Base-by-base conservation (phyloP, 2,113 vertebrate species). In the Scalopus aquaticus region DNA sequence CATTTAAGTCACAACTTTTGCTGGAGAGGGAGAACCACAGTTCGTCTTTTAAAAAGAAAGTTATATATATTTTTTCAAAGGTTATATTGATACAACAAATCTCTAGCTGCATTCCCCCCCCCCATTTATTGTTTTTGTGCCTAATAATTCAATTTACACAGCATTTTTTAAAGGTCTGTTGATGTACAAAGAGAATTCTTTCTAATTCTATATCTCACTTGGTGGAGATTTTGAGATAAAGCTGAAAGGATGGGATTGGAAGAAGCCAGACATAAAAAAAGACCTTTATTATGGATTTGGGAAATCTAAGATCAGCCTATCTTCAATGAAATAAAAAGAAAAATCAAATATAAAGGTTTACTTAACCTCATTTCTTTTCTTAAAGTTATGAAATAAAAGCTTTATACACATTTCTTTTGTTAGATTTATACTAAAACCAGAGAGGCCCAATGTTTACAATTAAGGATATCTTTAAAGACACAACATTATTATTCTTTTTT, bases 351-450 rank as follows among this genome's bases (percentile, higher is more conserved):
- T 13, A 89, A 92, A 49, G 62, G 15, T 49, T 78, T 84, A 74
- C 26, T 90, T 88, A 6, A 19, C 37, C n/a, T 62, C 22, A 88
- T 83, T 88, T 84, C 2, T 89, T 65, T 58, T 60, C 9, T 77
- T 76, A 81, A 60, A 67, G 28, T n/a, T 76, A 81, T 81, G 22
- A 74, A 49, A 60, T 20, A 74, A 62, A 79, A 58, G 4, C 76
- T 81, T 62, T 16, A 73, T 20, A 24, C 1, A 67, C 3, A 83
- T 54, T 93, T 87, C 70, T 19, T 85, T 78, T 72, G 30, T 83
- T 87, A 93, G n/a, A 56, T 91, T 77, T 93, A 65, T 65, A 70
- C 20, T 80, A 24, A 77, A 88, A 77, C 30, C 4, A 78, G 37
- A 58, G 12, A 85, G 64, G 35, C 44, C 17, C 7, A 86, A 28